These are phyloP conservation scores for Archegozetes longisetosus DNA, from an alignment of 1,140 invertebrate genomes.

Conservation along the genomic window DNA sequence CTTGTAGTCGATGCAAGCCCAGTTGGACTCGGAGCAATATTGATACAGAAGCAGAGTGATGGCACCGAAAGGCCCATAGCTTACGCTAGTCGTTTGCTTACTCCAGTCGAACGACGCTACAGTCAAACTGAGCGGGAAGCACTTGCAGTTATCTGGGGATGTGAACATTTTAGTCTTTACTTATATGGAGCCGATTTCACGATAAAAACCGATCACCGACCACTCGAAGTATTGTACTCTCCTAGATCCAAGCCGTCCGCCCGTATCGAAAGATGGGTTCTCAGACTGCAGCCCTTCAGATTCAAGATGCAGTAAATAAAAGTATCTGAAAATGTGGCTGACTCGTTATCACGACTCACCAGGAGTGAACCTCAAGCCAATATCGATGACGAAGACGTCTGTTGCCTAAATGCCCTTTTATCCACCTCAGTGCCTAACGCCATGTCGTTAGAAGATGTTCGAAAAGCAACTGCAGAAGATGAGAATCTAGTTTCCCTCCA, in stretches of 20 bases:
- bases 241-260: no score
- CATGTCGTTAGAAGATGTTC: background rate
- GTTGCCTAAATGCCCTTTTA: background rate
- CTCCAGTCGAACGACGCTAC: constrained; percentile 27
- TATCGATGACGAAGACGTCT: background rate
- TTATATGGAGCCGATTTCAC: no score
- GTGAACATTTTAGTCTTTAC: constrained; percentile 28
- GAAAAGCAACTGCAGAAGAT: background rate
- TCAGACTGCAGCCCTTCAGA: background rate
- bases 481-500: background rate
- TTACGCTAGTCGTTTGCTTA: constrained; percentile 20
- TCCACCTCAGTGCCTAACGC: background rate
- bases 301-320: background rate
- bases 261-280: background rate
- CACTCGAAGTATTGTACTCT: no score
- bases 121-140: constrained; percentile 31
- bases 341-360: background rate
- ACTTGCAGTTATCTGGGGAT: constrained; percentile 28
- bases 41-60: constrained; percentile 2
- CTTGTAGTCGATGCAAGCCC: background rate
- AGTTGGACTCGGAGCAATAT: constrained; percentile 1
- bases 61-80: background rate
- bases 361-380: background rate
- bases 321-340: background rate
- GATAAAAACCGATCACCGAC: no score